Evolutionary conservation across 2,888 invertebrate genomes (phyloP).

Genomic region (Apeira syringaria): DNA sequence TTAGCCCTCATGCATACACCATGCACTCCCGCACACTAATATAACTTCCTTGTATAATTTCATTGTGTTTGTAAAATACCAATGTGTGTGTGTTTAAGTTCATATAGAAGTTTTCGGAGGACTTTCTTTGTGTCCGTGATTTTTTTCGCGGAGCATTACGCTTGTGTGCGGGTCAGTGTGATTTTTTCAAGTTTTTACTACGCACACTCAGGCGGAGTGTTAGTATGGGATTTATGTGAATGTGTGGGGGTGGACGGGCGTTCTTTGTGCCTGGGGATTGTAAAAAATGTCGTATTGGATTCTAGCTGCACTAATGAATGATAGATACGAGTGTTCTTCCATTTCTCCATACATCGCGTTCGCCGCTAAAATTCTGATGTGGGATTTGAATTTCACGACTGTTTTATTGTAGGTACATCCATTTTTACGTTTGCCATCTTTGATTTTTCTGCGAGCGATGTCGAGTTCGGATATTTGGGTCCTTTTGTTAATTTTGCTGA

Average conservation of each 20-base stretch:
- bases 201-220: slow-evolving; percentile 53
- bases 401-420: slow-evolving; percentile 37
- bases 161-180: slow-evolving; percentile 77
- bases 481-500: slow-evolving; percentile 3
- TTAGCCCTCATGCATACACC: slow-evolving; percentile 63
- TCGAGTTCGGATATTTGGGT: slow-evolving; percentile 2
- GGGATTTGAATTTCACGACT: slow-evolving; percentile 52
- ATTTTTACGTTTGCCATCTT: slow-evolving; percentile 40
- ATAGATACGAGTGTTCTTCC: slow-evolving; percentile 71
- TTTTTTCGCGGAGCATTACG: slow-evolving; percentile 68
- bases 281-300: slow-evolving; percentile 84
- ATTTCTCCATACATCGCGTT: slow-evolving; percentile 51
- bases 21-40: slow-evolving; percentile 67
- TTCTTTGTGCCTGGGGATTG: slow-evolving; percentile 80
- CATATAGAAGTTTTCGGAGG: slow-evolving; percentile 79
- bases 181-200: slow-evolving; percentile 79
- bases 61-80: slow-evolving; percentile 38
- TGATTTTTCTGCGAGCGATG: slow-evolving; percentile 33
- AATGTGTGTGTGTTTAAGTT: slow-evolving; percentile 71
- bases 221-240: slow-evolving; percentile 51
- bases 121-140: slow-evolving; percentile 83
- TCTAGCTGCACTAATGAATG: slow-evolving; percentile 82
- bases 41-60: slow-evolving; percentile 52
- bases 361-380: slow-evolving; percentile 67
- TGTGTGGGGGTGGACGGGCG: slow-evolving; percentile 69